phyloP scores from a whole-genome alignment of 2,797 vertebrate species.

The Mormyrus proboscirostris region DNA sequence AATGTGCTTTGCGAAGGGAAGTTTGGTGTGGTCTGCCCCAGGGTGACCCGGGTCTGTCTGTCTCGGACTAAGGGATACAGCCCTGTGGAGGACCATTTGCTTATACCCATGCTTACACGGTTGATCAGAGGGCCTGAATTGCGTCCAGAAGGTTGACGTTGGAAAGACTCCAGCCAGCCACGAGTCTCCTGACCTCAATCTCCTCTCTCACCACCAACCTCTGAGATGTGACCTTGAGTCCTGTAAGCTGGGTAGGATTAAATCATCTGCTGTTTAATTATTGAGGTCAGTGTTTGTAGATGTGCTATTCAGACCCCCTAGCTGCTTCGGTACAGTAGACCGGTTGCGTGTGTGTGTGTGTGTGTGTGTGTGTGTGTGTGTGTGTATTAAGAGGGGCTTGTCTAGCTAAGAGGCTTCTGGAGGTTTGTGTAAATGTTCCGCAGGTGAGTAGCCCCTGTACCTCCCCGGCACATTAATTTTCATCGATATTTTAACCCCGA shows the following conservation, averaged over 20 bases:
- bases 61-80: not conserved
- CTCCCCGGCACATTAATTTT: slow-evolving; percentile 12
- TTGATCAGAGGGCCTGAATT: not conserved
- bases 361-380: not conserved
- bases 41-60: not conserved
- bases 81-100: not conserved
- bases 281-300: slow-evolving; percentile 7
- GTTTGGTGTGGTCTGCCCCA: not conserved
- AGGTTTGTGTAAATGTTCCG: not conserved
- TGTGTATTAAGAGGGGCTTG: not conserved
- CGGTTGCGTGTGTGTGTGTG: not conserved
- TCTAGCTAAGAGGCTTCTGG: not conserved
- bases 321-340: not conserved
- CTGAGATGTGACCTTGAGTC: not conserved
- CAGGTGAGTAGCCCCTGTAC: not conserved
- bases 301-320: not conserved
- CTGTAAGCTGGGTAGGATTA: not conserved
- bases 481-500: not conserved
- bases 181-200: not conserved
- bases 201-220: not conserved
- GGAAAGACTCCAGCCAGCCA: not conserved
- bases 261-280: not conserved
- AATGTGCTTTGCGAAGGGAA: not conserved
- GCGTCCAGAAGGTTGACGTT: not conserved
- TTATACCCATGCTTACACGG: not conserved